Evolutionary conservation across 2,113 vertebrate genomes (phyloP).

Genomic region (Chunga burmeisteri): DNA sequence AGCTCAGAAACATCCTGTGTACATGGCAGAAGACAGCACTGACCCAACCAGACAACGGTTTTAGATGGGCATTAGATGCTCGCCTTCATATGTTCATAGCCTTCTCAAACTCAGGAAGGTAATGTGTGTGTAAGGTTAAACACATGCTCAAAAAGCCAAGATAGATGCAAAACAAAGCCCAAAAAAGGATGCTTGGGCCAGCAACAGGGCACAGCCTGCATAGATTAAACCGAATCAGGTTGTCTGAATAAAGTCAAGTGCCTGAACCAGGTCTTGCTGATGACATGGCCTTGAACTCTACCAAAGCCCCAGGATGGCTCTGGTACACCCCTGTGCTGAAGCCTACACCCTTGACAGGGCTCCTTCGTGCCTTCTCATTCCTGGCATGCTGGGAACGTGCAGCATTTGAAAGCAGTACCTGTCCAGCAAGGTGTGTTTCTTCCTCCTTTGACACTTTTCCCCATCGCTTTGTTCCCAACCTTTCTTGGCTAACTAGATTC

Average conservation of each 20-base stretch:
- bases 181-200: no score
- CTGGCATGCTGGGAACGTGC: accelerated
- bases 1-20: background rate
- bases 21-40: background rate
- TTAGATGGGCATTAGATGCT: background rate
- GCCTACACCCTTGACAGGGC: background rate
- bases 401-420: background rate
- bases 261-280: background rate
- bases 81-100: background rate
- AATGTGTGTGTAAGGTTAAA: accelerated
- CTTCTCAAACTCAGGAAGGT: background rate
- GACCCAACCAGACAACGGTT: background rate
- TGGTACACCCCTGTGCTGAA: accelerated
- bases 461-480: background rate
- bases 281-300: background rate
- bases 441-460: background rate
- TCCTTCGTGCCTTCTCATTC: background rate
- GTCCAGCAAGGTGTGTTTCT: background rate
- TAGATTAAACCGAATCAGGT: background rate
- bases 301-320: background rate
- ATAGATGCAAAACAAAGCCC: background rate
- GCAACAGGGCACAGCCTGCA: background rate
- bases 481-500: background rate
- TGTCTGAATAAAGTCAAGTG: accelerated
- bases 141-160: background rate